phyloP scores from a whole-genome alignment of 2,797 vertebrate species.

The Ispidina picta region DNA sequence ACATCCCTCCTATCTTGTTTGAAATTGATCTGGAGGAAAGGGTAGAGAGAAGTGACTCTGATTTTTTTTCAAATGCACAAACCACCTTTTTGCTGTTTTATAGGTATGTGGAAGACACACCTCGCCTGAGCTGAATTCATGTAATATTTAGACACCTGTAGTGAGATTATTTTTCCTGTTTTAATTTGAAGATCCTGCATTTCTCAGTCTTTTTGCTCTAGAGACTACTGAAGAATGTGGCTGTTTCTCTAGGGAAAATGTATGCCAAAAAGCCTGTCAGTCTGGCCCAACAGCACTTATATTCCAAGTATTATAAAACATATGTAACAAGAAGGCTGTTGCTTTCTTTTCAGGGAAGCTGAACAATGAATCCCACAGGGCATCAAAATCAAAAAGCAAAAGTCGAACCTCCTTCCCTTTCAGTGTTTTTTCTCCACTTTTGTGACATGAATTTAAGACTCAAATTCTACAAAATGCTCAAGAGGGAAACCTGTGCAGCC shows the following conservation, averaged over 20 bases:
- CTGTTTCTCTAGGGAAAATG: constrained; percentile 27
- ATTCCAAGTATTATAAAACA: constrained; percentile 6
- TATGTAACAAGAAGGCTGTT: background rate
- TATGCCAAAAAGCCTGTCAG: background rate
- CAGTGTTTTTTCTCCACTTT: background rate
- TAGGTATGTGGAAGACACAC: background rate
- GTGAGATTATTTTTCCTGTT: constrained; percentile 36
- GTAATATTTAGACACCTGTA: constrained; percentile 29
- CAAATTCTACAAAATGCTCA: background rate
- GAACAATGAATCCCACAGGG: constrained; percentile 10
- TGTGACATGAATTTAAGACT: background rate
- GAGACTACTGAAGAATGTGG: background rate
- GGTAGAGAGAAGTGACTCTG: background rate
- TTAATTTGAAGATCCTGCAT: constrained; percentile 25
- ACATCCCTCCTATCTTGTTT: background rate
- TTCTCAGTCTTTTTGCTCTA: constrained; percentile 13
- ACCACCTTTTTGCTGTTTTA: background rate
- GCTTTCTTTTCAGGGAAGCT: constrained; percentile 9
- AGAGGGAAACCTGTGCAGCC: background rate
- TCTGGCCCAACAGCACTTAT: background rate
- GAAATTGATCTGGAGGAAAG: constrained; percentile 1
- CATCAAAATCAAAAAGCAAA: background rate
- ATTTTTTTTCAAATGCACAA: constrained; percentile 8
- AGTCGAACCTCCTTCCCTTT: background rate
- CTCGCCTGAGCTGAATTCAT: constrained; percentile 2